Base-by-base conservation (phyloP, 1,140 invertebrate genomes). In the Andricus grossulariae region DNA sequence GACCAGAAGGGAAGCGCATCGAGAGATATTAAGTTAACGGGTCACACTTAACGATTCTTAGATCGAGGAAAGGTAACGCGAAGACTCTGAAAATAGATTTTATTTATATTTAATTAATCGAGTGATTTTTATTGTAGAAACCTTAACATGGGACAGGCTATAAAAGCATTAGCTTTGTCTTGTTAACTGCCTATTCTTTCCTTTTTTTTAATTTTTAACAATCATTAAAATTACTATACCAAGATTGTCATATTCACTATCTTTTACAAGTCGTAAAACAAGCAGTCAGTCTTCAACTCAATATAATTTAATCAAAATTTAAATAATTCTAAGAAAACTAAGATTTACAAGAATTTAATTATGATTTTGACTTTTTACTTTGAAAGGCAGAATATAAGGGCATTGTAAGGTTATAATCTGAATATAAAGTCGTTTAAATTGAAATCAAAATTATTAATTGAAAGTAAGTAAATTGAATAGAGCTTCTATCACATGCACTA, bases 131-230 rank as follows among this genome's bases (percentile, higher is more conserved):
- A 85, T 76, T 73, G 54, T 73, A 81, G 25, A 76, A 15, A 80
- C 49, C 66, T 79, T 77, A 83, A 75, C 80, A 76, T 84, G 77
- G 73, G 75, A 50, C 3, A 79, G 75, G 73, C n/a, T 71, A 72
- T 66, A 71, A 74, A 73, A 84, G 79, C 77, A 76, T 85, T 86
- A 77, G 71, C 74, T 83, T 83, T 82, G 80, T 83, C 75, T 86
- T 83, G 84, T 86, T 86, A 83, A 88, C 84, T 86, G 82, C 80
- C 84, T 85, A 78, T 57, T 80, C 80, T 84, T 83, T 80, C 81
- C 81, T 78, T 83, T 81, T 80, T 73, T 60, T 49, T 50, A 55
- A 66, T 54, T 13, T 54, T 76, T 72, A 55, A 74, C 74, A 77
- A 52, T 72, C 77, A 79, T 74, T 77, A 83, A 66, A 71, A 55